phyloP scores from a whole-genome alignment of 2,797 vertebrate species.

The Manis javanica region DNA sequence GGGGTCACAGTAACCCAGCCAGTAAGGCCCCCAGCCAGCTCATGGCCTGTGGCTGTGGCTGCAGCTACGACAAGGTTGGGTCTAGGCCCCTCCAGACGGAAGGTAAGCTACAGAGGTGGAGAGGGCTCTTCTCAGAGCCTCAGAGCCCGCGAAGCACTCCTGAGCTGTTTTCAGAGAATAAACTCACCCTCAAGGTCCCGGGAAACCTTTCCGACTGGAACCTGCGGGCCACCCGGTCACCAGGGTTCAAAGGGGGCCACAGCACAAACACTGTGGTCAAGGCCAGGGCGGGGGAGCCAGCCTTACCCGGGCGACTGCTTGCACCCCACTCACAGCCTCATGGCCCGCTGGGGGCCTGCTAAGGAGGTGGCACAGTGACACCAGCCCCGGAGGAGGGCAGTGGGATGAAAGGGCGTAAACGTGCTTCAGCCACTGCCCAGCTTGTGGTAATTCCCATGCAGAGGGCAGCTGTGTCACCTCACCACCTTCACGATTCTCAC shows the following conservation, averaged over 20 bases:
- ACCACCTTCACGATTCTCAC: accelerated
- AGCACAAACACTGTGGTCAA: background rate
- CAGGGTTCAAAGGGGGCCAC: too few species aligned
- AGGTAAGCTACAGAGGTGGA: too few species aligned
- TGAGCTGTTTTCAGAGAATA: background rate
- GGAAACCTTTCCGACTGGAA: accelerated
- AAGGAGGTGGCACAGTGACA: background rate
- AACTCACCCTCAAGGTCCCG: accelerated
- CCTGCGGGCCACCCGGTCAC: too few species aligned
- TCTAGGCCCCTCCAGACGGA: too few species aligned
- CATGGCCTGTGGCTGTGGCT: background rate
- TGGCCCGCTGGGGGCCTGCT: background rate
- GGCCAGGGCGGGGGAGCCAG: accelerated
- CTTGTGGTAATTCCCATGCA: accelerated
- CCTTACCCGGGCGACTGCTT: accelerated
- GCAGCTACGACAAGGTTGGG: too few species aligned
- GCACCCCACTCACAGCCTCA: accelerated
- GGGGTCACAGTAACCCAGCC: accelerated
- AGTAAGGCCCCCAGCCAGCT: accelerated
- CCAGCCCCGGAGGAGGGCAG: accelerated
- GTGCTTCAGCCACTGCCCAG: accelerated
- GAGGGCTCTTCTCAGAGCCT: too few species aligned
- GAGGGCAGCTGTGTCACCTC: background rate
- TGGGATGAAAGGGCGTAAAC: background rate
- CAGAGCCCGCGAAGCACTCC: background rate